These are phyloP conservation scores for Linnaemya tessellans DNA, from an alignment of 2,888 invertebrate species.

Conservation along the genomic window DNA sequence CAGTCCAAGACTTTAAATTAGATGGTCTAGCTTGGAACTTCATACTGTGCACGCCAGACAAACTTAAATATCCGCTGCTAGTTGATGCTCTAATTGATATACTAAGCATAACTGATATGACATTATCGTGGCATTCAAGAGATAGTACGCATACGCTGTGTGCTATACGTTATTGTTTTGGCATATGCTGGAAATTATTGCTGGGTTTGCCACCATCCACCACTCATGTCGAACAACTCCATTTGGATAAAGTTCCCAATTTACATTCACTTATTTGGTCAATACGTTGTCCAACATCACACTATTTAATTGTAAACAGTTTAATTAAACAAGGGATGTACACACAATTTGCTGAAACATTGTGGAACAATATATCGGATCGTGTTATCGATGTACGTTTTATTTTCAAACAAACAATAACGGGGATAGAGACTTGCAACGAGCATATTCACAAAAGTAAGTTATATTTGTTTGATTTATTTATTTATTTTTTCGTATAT, in stretches of 20 bases:
- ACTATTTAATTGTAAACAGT: constrained; percentile 94
- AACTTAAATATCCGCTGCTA: constrained; percentile 93
- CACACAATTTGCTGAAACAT: constrained; percentile 86
- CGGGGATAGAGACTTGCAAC: constrained; percentile 81
- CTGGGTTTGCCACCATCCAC: constrained; percentile 95
- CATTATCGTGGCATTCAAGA: constrained; percentile 81
- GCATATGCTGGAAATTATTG: constrained; percentile 86
- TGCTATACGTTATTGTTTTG: constrained; percentile 95
- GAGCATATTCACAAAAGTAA: constrained; percentile 80
- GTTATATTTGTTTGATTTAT: constrained; percentile 58
- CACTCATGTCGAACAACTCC: constrained; percentile 91
- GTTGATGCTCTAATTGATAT: constrained; percentile 94
- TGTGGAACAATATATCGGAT: constrained; percentile 82
- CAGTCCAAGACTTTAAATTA: constrained; percentile 92
- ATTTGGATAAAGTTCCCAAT: constrained; percentile 88
- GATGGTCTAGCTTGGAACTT: constrained; percentile 97
- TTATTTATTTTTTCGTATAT: too few relatives aligned
- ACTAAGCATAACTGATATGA: constrained; percentile 90
- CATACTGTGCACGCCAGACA: constrained; percentile 95
- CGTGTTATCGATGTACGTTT: constrained; percentile 81
- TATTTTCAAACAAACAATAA: constrained; percentile 80
- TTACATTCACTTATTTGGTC: constrained; percentile 95
- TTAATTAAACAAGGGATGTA: constrained; percentile 95
- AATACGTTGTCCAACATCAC: constrained; percentile 91
- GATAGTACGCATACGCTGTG: constrained; percentile 86